These are phyloP conservation scores for Aleiodes testaceus DNA, from an alignment of 2,888 invertebrate species.

Conservation along the genomic window DNA sequence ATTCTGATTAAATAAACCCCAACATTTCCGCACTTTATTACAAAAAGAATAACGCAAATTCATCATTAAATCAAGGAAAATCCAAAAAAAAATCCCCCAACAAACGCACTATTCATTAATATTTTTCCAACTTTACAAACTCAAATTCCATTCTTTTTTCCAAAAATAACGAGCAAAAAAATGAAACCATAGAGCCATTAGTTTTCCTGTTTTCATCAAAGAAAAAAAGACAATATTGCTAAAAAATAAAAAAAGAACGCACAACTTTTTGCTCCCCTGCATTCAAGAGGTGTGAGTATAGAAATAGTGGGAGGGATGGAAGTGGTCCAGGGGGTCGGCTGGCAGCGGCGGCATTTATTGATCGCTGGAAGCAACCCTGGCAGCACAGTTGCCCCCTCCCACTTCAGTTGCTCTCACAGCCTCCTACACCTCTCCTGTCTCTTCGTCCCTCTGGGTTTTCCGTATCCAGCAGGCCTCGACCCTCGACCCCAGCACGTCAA, in stretches of 20 bases:
- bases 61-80: too few species aligned
- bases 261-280: background rate
- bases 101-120: too few species aligned
- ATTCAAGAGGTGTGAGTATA: constrained; percentile 19
- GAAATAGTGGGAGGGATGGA: constrained; percentile 45
- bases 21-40: too few species aligned
- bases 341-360: constrained; percentile 69
- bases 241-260: constrained; percentile 35
- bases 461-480: constrained; percentile 33
- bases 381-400: constrained; percentile 52
- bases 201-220: constrained; percentile 6
- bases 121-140: too few species aligned
- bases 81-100: too few species aligned
- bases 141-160: too few species aligned
- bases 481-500: constrained; percentile 42
- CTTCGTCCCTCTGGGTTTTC: constrained; percentile 27
- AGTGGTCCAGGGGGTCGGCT: constrained; percentile 65
- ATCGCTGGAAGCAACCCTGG: constrained; percentile 69
- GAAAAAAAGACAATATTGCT: constrained; percentile 39
- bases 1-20: too few species aligned
- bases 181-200: too few species aligned
- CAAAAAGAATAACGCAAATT: too few species aligned
- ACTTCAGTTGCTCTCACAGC: background rate
- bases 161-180: too few species aligned
- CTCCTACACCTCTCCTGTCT: constrained; percentile 33